Evolutionary conservation across 2,797 vertebrate species (phyloP).

Genomic region (Crypturellus tataupa): DNA sequence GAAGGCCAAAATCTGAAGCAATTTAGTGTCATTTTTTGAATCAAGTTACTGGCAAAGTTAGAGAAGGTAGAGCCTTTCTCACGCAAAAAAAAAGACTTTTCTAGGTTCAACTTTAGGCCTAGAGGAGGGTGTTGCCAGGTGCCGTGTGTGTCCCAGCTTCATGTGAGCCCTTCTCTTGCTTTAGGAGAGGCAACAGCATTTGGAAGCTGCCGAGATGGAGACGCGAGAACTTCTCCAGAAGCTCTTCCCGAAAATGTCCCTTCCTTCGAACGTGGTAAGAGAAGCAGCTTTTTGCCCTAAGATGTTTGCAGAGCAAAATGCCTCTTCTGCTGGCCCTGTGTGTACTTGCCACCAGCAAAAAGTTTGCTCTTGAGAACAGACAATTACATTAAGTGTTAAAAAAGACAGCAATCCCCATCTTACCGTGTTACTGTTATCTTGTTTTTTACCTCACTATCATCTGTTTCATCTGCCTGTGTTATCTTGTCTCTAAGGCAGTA

Average conservation of each 20-base stretch:
- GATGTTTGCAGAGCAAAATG: neutral
- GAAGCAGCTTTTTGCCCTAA: neutral
- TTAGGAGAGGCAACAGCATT: slow-evolving; percentile 89
- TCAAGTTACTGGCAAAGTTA: neutral
- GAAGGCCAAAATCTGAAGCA: neutral
- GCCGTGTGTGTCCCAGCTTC: neutral
- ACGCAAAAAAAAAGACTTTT: neutral
- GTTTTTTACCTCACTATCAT: neutral
- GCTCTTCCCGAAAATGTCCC: slow-evolving; percentile 91
- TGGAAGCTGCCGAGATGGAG: slow-evolving; percentile 86
- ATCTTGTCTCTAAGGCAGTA: neutral
- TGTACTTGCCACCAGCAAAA: neutral
- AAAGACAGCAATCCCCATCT: neutral
- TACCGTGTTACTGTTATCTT: fast-evolving
- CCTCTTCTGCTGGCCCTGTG: neutral
- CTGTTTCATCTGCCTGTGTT: neutral
- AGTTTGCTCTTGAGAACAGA: neutral
- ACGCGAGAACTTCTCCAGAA: slow-evolving; percentile 89
- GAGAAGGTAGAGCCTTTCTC: neutral
- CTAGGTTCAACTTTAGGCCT: neutral
- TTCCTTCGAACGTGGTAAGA: slow-evolving; percentile 85
- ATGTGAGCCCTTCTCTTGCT: slow-evolving; percentile 12
- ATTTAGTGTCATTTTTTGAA: neutral
- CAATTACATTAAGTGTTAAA: neutral
- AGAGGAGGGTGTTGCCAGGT: neutral